phyloP scores from a whole-genome alignment of 2,113 vertebrate genomes.

The Symphodus melops region DNA sequence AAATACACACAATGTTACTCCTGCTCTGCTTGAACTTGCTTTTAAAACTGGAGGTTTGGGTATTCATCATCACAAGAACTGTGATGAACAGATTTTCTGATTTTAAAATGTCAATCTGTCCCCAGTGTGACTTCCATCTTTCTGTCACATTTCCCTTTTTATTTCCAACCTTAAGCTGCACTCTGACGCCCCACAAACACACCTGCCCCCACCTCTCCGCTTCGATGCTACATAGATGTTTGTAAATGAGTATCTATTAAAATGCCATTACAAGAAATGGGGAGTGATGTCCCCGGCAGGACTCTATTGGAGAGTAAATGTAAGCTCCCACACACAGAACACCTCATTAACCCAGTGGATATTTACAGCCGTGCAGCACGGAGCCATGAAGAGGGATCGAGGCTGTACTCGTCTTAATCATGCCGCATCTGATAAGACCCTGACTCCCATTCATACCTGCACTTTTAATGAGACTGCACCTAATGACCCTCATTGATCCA shows the following conservation, averaged over 20 bases:
- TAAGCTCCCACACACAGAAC: constrained; percentile 58
- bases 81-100: background rate
- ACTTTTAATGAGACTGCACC: constrained; percentile 17
- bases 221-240: constrained; percentile 24
- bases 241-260: constrained; percentile 72
- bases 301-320: constrained; percentile 66
- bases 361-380: constrained; percentile 54
- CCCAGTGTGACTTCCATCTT: constrained; percentile 4
- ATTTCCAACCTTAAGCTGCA: background rate
- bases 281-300: constrained; percentile 61
- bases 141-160: background rate
- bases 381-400: constrained; percentile 23
- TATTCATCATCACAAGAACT: background rate
- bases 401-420: constrained; percentile 43
- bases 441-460: constrained; percentile 30
- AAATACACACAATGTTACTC: too few relatives aligned
- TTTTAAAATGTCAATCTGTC: background rate
- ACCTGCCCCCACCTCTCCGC: background rate
- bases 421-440: constrained; percentile 32
- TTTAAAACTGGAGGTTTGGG: background rate
- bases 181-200: background rate
- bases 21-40: too few relatives aligned
- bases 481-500: constrained; percentile 22
- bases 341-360: constrained; percentile 68
- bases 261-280: constrained; percentile 68